Base-by-base conservation (phyloP, 2,113 vertebrate genomes). In the Nothocercus nigrocapillus region DNA sequence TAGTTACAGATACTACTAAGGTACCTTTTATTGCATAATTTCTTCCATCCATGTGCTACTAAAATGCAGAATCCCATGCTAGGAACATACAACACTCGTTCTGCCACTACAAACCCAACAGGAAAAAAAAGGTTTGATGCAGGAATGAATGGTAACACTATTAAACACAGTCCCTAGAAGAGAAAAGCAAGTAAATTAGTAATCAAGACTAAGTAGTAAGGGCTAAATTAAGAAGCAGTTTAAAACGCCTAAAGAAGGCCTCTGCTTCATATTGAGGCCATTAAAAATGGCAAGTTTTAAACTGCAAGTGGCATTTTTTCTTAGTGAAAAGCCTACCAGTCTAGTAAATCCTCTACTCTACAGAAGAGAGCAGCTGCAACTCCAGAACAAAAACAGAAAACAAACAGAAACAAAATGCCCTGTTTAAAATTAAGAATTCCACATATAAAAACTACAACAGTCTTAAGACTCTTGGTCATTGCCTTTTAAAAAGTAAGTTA, bases 31-130 rank as follows among this genome's bases (percentile, higher is more conserved):
- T 96, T 98, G 34, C 98, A 98, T 84, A 99, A 90, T 54, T 98
- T 98, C 96, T 97, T 98, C 98, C 99, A 99, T 82, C 99, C 99
- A 82, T 99, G 99, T 38, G 99, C 99, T 73, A 99, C 98, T 70
- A 99, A 97, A 93, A 99, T 98, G 95, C 99, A 99, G 97, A 99
- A 99, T 45, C 99, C 99, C 99, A 99, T 99, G 88, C 99, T 99
- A 89, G 99, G 99, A 56, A 99, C 99, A 90, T 99, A 99, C 2
- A 99, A 98, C 24, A 99, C 99, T 89, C 99, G 95, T 97, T 99
- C 99, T 40, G 99, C 99, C 91, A 99, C 98, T 38, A 99, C 99
- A 9, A 99, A 99, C 45, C 99, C 99, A 98, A 99, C 99, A 9
- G 99, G 99, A 90, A 99, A 99, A 98, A 99, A 99, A 69, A 99